Evolutionary conservation across 2,888 invertebrate genomes (phyloP).

Genomic region (Gandaritis pyraliata): DNA sequence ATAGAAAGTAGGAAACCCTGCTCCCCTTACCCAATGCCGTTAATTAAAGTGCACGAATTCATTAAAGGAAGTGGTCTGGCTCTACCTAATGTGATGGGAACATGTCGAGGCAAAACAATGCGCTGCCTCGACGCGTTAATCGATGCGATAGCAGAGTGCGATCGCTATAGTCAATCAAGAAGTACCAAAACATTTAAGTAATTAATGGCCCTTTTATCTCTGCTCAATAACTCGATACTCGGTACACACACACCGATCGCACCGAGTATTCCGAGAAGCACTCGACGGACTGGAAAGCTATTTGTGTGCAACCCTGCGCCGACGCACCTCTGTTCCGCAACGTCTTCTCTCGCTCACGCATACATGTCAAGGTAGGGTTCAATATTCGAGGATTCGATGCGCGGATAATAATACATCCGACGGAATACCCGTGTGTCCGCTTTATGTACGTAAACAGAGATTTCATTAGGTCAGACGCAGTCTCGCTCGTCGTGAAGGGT

Average conservation of each 20-base stretch:
- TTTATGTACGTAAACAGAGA: conserved; percentile 63
- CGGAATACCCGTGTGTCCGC: conserved; percentile 68
- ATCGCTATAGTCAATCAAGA: conserved; percentile 46
- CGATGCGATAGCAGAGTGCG: conserved; percentile 37
- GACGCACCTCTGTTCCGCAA: conserved; percentile 72
- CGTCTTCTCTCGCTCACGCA: conserved; percentile 74
- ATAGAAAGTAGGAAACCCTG: conserved; percentile 61
- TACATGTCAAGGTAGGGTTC: conserved; percentile 84
- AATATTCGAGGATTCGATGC: conserved; percentile 79
- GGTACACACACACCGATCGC: conserved; percentile 47
- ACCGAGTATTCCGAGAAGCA: conserved; percentile 71
- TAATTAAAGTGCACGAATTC: conserved; percentile 61
- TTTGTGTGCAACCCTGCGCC: conserved; percentile 79
- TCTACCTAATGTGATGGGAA: conserved; percentile 43
- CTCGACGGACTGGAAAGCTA: conserved; percentile 75
- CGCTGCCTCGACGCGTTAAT: conserved; percentile 42
- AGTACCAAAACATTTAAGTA: conserved; percentile 41
- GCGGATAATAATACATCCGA: conserved; percentile 71
- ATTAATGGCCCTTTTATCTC: conserved; percentile 52
- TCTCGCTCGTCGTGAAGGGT: conserved; percentile 48
- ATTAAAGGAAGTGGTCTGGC: conserved; percentile 57
- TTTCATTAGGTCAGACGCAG: conserved; percentile 69
- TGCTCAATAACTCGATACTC: conserved; percentile 37
- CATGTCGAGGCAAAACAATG: conserved; percentile 46
- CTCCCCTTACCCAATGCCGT: conserved; percentile 56